These are phyloP conservation scores for Sinelater perroti DNA, from an alignment of 2,888 invertebrate species.

Conservation along the genomic window DNA sequence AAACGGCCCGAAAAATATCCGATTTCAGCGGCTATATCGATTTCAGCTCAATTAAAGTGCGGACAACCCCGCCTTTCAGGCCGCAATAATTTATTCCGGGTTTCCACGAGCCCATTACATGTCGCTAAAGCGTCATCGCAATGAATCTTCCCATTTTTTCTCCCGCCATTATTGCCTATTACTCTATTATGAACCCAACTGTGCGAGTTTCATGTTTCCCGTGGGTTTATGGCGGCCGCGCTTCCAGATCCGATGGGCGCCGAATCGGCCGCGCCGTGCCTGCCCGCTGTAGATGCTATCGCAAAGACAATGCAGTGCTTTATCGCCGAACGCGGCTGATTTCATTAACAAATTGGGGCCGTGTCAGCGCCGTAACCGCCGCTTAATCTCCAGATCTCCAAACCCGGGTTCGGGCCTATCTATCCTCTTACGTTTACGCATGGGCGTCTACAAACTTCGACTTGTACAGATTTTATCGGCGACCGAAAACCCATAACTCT, in stretches of 20 bases:
- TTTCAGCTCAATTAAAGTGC: constrained; percentile 7
- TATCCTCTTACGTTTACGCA: constrained; percentile 45
- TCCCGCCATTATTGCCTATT: constrained; percentile 7
- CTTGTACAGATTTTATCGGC: constrained; percentile 45
- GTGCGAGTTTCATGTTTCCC: constrained; percentile 23
- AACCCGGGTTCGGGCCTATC: constrained; percentile 43
- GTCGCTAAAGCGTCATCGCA: constrained; percentile 3
- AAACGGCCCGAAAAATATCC: too few species aligned
- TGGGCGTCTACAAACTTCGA: constrained; percentile 47
- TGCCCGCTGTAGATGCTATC: constrained; percentile 44
- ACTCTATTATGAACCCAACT: constrained; percentile 16
- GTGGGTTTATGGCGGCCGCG: neutral
- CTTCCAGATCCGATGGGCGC: neutral
- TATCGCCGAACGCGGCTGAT: constrained; percentile 50
- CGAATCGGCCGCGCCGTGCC: constrained; percentile 11
- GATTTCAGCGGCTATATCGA: neutral
- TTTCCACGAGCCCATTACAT: constrained; percentile 11
- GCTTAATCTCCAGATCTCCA: constrained; percentile 49
- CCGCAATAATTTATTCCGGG: constrained; percentile 1
- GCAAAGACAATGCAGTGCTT: constrained; percentile 41
- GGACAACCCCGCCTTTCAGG: neutral
- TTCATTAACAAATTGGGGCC: constrained; percentile 57
- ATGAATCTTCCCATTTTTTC: constrained; percentile 7
- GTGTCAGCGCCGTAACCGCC: constrained; percentile 49
- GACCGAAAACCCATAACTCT: constrained; percentile 39